Base-by-base conservation (phyloP, 2,113 vertebrate species). In the Cephalophus harveyi region DNA sequence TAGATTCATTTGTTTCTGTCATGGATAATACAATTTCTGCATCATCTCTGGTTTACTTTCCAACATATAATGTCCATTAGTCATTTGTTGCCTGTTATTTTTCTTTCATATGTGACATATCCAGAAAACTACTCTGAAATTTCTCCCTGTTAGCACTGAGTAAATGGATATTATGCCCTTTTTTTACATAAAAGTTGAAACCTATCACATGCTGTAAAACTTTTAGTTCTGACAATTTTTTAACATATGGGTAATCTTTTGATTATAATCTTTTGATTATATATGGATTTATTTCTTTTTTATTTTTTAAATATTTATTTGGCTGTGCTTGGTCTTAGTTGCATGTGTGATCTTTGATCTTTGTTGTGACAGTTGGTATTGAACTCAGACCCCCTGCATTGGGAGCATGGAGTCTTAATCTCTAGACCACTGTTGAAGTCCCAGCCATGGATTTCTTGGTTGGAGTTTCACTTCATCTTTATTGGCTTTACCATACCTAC, bases 1-100 rank as follows among this genome's bases (percentile, higher is more conserved):
- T 94, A 59, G 55, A 64, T 95, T 14, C 5, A 50, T 90, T 43
- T 97, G 28, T 94, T 82, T 97, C n/a, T 94, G 28, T 87, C 52
- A 85, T 50, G n/a, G 12, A 23, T 15, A 25, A 6, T n/a, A 62
- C 50, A 55, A 85, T 17, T 81, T 95, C 43, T 86, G 1, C 81
- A 23, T 83, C 8, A 94, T 54, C 15, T n/a, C 25, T 60, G 50
- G 62, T 93, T 94, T 21, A 76, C 23, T 92, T 94, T 79, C 62
- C 4, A 94, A 16, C 12, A 84, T 55, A 55, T 60, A 88, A 90
- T 81, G 40, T 76, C 62, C 48, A 60, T 28, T 33, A 78, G 43
- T 91, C 33, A 76, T 59, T 94, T 92, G 50, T 54, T 93, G 36
- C 67, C 92, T 78, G 30, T 92, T 86, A n/a, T 54, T 13, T 91